A percentile compares a stretch with the other conserved stretches of the same genome.
phyloP scores from a whole-genome alignment of 2,113 vertebrate genomes.

The Pongo pygmaeus region DNA sequence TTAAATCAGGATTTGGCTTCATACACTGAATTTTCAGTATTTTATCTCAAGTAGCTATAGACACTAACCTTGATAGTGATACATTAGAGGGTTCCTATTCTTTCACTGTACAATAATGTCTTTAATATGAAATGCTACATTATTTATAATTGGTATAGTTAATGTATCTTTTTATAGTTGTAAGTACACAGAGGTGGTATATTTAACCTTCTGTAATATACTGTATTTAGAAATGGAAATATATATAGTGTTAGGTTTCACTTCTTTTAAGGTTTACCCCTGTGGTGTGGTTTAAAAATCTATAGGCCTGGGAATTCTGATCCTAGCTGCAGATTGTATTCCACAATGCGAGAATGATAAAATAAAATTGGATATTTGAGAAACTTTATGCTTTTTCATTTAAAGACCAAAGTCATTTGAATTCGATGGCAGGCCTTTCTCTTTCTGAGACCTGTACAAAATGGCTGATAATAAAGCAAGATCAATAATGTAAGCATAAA shows the following conservation, averaged over 20 bases:
- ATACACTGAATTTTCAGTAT: constrained; percentile 85
- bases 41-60: constrained; percentile 77
- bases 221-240: constrained; percentile 83
- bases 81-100: constrained; percentile 76
- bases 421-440: not conserved
- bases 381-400: not conserved
- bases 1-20: constrained; percentile 80
- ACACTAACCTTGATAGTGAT: constrained; percentile 79
- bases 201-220: constrained; percentile 87
- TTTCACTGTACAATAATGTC: constrained; percentile 83
- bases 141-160: constrained; percentile 89
- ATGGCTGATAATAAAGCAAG: not conserved
- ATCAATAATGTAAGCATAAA: not conserved
- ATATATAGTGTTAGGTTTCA: constrained; percentile 81
- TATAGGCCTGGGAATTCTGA: constrained; percentile 46
- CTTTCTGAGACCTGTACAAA: not conserved
- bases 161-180: constrained; percentile 89
- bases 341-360: not conserved
- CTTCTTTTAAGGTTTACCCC: constrained; percentile 81
- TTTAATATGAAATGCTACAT: constrained; percentile 84
- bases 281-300: constrained; percentile 68
- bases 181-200: constrained; percentile 85
- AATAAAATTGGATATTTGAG: constrained; percentile 62
- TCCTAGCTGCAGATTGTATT: constrained; percentile 34
- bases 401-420: not conserved